phyloP scores from a whole-genome alignment of 2,797 vertebrate genomes.

The Myotis myotis region DNA sequence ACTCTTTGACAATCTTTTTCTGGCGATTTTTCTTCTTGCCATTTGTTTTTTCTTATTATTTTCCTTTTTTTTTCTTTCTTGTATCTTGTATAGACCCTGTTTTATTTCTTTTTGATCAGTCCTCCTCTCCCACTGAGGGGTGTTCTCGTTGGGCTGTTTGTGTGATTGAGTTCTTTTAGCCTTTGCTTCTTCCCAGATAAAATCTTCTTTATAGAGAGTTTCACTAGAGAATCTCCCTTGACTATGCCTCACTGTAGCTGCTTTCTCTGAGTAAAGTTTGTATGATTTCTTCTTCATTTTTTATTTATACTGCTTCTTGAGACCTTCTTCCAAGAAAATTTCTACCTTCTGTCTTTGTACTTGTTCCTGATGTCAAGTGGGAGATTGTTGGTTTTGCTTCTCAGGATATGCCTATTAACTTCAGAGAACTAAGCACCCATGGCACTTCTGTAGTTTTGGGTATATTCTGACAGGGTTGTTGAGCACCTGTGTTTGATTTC shows the following conservation, averaged over 20 bases:
- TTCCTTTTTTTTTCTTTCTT: neutral
- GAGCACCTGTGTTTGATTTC: neutral
- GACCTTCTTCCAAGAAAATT: neutral
- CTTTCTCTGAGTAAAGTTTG: neutral
- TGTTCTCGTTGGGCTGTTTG: neutral
- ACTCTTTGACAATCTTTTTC: neutral
- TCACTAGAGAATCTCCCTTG: neutral
- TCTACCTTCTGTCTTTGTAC: neutral
- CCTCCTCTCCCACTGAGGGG: neutral
- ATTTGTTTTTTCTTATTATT: neutral
- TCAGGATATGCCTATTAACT: neutral
- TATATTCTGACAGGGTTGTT: neutral
- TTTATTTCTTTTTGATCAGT: neutral
- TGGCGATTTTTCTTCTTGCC: neutral
- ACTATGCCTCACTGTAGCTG: neutral
- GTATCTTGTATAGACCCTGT: neutral
- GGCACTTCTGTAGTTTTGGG: neutral
- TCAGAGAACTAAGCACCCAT: neutral
- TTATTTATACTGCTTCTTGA: neutral
- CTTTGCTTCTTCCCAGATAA: neutral
- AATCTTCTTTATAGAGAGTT: neutral
- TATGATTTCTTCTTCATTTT: neutral
- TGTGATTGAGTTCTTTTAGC: neutral
- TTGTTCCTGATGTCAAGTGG: conserved; percentile 11
- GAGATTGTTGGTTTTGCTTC: conserved; percentile 12